Evolutionary conservation across 2,888 invertebrate species (phyloP).

Genomic region (Zeuzera pyrina): DNA sequence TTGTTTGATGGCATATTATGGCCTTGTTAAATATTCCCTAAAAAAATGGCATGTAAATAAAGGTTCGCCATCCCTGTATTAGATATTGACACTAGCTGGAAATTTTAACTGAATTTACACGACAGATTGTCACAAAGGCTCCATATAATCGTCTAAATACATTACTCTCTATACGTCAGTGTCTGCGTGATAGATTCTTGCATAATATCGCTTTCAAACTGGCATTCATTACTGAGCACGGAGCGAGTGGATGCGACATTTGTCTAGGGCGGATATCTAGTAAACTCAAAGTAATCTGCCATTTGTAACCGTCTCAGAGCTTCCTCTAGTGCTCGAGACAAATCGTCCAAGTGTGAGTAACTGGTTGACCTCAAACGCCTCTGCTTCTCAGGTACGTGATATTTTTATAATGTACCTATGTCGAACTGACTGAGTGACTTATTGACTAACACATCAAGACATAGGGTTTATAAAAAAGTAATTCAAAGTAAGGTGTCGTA

Average conservation of each 20-base stretch:
- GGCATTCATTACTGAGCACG: slow-evolving; percentile 33
- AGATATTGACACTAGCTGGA: too few relatives aligned
- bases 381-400: too few relatives aligned
- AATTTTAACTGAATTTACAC: slow-evolving; percentile 2
- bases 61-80: too few relatives aligned
- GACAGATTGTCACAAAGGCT: background rate
- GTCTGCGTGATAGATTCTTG: slow-evolving; percentile 24
- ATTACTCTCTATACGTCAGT: slow-evolving; percentile 28
- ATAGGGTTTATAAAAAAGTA: too few relatives aligned
- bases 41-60: too few relatives aligned
- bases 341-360: slow-evolving; percentile 28
- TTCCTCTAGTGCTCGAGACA: slow-evolving; percentile 36
- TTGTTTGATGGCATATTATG: too few relatives aligned
- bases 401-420: too few relatives aligned
- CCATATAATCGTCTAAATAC: slow-evolving; percentile 16
- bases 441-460: too few relatives aligned
- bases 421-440: too few relatives aligned
- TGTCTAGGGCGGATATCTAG: slow-evolving; percentile 30
- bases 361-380: slow-evolving; percentile 18
- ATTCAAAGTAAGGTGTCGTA: too few relatives aligned
- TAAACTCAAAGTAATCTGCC: slow-evolving; percentile 49
- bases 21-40: too few relatives aligned
- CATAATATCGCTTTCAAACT: slow-evolving; percentile 41
- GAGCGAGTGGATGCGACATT: slow-evolving; percentile 32
- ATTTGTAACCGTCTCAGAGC: slow-evolving; percentile 46